Percentiles rank a stretch among this genome's conserved stretches.
phyloP scores from a whole-genome alignment of 2,113 vertebrate genomes.

The Prinia subflava region DNA sequence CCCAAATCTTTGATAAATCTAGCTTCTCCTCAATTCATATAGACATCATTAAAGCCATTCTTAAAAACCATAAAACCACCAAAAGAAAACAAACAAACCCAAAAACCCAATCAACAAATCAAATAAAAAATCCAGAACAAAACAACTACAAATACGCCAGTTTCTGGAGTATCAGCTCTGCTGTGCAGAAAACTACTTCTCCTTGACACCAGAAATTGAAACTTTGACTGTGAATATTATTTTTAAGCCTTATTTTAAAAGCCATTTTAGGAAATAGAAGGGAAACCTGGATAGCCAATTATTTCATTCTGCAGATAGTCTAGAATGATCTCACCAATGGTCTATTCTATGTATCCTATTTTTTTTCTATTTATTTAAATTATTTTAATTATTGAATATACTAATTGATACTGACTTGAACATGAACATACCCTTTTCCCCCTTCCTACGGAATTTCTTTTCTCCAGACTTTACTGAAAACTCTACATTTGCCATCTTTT shows the following conservation, averaged over 20 bases:
- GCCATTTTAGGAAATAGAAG: not conserved
- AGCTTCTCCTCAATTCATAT: not conserved
- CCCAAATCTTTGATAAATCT: not conserved
- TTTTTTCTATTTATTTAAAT: not conserved
- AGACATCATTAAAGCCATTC: not conserved
- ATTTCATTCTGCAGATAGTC: not conserved
- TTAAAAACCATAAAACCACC: not conserved
- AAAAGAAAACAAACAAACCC: not conserved
- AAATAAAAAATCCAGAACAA: accelerated
- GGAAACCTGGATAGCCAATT: not conserved
- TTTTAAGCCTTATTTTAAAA: not conserved
- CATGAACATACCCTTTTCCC: not conserved
- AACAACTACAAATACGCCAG: not conserved
- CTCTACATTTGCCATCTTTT: not conserved
- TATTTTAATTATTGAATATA: not conserved
- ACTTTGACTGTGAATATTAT: not conserved
- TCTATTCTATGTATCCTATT: not conserved
- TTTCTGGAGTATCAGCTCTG: not conserved
- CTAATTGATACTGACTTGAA: not conserved
- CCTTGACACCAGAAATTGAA: not conserved
- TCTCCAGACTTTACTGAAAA: not conserved
- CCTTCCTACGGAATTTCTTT: not conserved
- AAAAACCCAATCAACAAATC: accelerated
- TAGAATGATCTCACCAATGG: not conserved
- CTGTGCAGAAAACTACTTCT: not conserved